Evolutionary conservation across 2,888 invertebrate species (phyloP).

Genomic region (Drepanosiphum platanoidis): DNA sequence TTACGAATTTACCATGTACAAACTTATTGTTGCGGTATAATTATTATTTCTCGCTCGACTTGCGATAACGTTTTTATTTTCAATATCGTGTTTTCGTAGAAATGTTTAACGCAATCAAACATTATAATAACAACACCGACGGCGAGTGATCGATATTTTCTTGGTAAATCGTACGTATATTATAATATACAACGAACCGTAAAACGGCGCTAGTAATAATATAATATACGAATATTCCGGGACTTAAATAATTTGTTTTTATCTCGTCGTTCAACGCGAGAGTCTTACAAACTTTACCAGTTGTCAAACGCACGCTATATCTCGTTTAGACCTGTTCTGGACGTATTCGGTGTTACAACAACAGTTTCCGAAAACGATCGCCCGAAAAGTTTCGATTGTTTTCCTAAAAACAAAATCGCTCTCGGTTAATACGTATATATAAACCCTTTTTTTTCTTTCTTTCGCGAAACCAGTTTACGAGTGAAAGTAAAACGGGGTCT

Average conservation of each 20-base stretch:
- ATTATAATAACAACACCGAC: too few relatives aligned
- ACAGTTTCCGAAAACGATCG: neutral
- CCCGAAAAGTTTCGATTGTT: neutral
- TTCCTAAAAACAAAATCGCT: neutral
- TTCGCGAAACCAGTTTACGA: neutral
- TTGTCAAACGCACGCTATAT: neutral
- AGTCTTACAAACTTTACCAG: neutral
- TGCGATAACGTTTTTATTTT: too few relatives aligned
- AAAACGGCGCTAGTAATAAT: neutral
- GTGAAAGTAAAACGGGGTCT: too few relatives aligned
- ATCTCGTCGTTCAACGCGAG: neutral
- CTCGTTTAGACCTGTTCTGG: neutral
- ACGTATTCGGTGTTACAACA: neutral
- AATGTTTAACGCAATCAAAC: too few relatives aligned
- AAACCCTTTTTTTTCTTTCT: neutral
- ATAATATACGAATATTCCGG: too few relatives aligned
- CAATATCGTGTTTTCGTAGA: too few relatives aligned
- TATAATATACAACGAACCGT: neutral
- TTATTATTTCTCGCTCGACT: too few relatives aligned
- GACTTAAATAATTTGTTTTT: neutral
- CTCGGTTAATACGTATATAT: neutral
- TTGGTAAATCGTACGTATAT: too few relatives aligned
- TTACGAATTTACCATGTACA: too few relatives aligned
- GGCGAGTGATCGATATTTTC: too few relatives aligned
- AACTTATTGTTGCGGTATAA: too few relatives aligned